These are phyloP conservation scores for Nothura maculosa DNA, from an alignment of 2,797 vertebrate species.

Conservation along the genomic window DNA sequence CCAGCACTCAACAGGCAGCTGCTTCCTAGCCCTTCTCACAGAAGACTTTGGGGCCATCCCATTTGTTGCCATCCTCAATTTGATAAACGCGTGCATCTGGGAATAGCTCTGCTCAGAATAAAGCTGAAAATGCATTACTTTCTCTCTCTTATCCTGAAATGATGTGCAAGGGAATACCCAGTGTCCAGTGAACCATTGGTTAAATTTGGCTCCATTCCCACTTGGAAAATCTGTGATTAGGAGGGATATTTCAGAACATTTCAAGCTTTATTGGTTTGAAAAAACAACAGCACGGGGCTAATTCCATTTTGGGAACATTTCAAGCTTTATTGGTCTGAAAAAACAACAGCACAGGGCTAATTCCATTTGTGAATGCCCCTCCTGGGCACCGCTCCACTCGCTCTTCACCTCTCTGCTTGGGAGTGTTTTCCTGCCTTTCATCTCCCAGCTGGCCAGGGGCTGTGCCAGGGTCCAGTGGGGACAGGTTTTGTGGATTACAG, in stretches of 20 bases:
- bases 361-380: not conserved
- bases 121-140: not conserved
- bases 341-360: not conserved
- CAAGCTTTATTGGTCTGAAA: not conserved
- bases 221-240: not conserved
- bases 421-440: not conserved
- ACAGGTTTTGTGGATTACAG: not conserved
- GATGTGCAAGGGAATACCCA: not conserved
- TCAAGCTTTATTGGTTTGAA: not conserved
- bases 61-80: not conserved
- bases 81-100: not conserved
- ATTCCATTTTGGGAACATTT: not conserved
- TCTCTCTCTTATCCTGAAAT: not conserved
- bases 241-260: not conserved
- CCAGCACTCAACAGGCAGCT: not conserved
- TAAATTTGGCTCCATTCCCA: not conserved
- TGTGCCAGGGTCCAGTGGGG: not conserved
- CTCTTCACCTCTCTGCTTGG: not conserved
- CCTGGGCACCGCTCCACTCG: not conserved
- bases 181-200: not conserved
- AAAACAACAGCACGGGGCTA: not conserved
- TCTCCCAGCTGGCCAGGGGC: not conserved
- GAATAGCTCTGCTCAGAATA: not conserved
- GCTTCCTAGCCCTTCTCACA: not conserved
- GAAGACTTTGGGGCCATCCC: rapidly evolving